Base-by-base conservation (phyloP, 2,888 invertebrate species). In the Teleiodes luculella region DNA sequence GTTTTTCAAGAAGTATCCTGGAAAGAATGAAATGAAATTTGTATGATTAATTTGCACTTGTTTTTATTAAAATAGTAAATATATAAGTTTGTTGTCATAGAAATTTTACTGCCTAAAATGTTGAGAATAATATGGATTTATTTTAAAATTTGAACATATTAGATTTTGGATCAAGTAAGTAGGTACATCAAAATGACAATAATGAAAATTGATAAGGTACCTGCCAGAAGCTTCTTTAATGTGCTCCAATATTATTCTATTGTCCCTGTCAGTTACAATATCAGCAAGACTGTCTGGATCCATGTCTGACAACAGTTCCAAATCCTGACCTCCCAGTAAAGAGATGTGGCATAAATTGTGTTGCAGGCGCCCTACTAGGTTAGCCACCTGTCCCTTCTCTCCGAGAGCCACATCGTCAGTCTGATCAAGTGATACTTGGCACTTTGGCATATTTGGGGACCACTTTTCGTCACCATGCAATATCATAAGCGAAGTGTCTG, bases 211-310 rank as follows among this genome's bases (percentile, higher is more conserved):
- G 31, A 6, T n/a, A n/a, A n/a, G n/a, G n/a, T 14, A 94, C 92
- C 94, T 91, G 74, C 95, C 95, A 67, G 96, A 95, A 30, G 95
- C 95, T 87, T 96, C 96, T 80, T 96, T 95, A 60, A 95, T 89
- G 79, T 95, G 94, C 75, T 95, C 94, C 72, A 95, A 81, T 75
- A 96, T 96, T 65, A 93, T 92, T 76, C 92, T 93, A 76, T 93
- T 93, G 63, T 92, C 94, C 76, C 92, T 92, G 67, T 93, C 93
- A 49, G 93, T 92, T 30, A 95, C 93, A 70, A 96, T 94, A 74
- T 96, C 96, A 55, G 94, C 94, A 68, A 96, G 90, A 60, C 95
- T 95, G 63, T 96, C 96, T 6, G 96, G 96, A 83, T 96, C 96
- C 96, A 96, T 96, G 74, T 96, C 96, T 57, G 96, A 95, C 41